Evolutionary conservation across 2,113 vertebrate genomes (phyloP).

Genomic region (Ibidorhyncha struthersii): DNA sequence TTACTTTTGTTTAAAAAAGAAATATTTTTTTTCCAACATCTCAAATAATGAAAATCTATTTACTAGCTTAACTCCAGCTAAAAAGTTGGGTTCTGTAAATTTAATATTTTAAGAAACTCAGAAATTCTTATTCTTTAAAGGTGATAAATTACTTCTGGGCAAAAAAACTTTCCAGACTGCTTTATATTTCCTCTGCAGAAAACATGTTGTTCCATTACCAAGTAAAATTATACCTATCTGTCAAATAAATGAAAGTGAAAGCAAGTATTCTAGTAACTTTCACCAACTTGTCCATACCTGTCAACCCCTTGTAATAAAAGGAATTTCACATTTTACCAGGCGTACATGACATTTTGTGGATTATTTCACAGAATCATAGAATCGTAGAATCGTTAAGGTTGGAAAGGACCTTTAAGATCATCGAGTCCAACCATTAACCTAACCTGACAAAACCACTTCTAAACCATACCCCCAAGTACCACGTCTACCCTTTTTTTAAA

Average conservation of each 20-base stretch:
- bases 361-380: no score
- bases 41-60: neutral
- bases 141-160: neutral
- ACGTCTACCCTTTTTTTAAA: no score
- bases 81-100: neutral
- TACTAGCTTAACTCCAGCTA: neutral
- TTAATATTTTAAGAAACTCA: neutral
- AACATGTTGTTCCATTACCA: neutral
- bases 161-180: neutral
- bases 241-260: slow-evolving; percentile 26
- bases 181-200: slow-evolving; percentile 7
- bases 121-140: neutral
- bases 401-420: no score
- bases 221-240: neutral
- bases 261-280: slow-evolving; percentile 1
- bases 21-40: neutral
- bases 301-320: slow-evolving; percentile 23
- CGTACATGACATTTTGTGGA: neutral
- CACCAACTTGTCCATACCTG: neutral
- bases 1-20: neutral
- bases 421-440: no score
- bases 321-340: neutral
- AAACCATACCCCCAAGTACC: no score
- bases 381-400: no score
- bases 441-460: no score